Percentiles rank a stretch among this genome's conserved stretches.
Evolutionary conservation across 2,888 invertebrate genomes (phyloP).

Genomic region (Mimachlamys varia): DNA sequence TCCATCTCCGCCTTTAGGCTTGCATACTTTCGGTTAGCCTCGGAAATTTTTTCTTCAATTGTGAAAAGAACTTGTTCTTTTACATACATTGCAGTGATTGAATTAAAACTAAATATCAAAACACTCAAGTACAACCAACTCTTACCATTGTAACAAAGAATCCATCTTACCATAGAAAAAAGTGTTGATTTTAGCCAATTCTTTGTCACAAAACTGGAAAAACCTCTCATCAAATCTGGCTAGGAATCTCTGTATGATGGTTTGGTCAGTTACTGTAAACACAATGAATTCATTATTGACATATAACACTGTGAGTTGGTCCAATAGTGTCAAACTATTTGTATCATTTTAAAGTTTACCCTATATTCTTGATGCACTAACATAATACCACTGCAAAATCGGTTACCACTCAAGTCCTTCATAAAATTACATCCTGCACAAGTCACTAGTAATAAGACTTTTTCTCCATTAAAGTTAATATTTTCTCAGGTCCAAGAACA

Average conservation of each 20-base stretch:
- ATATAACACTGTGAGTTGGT: no score
- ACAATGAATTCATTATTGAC: neutral
- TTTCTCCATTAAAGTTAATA: no score
- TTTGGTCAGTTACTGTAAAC: conserved; percentile 89
- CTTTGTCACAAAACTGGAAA: conserved; percentile 96
- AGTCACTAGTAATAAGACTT: no score
- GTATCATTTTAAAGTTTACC: no score
- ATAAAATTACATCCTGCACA: no score
- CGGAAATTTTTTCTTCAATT: conserved; percentile 94
- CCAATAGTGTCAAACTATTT: no score
- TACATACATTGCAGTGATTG: neutral
- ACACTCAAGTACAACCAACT: neutral
- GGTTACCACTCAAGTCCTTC: no score
- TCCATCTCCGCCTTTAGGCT: conserved; percentile 94
- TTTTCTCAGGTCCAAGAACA: no score
- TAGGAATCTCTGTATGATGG: conserved; percentile 92
- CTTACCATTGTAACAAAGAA: neutral
- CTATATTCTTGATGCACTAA: neutral
- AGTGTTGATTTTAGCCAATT: conserved; percentile 97
- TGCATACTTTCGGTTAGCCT: conserved; percentile 97
- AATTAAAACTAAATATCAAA: neutral
- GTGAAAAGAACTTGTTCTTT: conserved; percentile 67
- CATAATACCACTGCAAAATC: no score
- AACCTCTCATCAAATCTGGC: conserved; percentile 97
- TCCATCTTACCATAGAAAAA: conserved; percentile 93